Evolutionary conservation across 2,888 invertebrate genomes (phyloP), one percentile per base, ranked within the genome.

Genomic region (Thyatira batis): DNA sequence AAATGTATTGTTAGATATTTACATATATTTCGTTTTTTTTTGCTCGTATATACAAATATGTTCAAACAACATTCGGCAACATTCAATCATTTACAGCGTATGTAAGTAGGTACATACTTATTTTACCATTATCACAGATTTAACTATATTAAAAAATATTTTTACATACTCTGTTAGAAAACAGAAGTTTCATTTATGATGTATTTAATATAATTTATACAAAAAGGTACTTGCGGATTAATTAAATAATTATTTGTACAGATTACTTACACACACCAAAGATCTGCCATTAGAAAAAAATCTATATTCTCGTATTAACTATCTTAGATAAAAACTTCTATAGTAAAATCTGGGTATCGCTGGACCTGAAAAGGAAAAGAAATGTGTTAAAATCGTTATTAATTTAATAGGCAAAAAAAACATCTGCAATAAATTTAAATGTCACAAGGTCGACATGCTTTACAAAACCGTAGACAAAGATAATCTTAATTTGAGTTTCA

Each of bases 271-370:
- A 48, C 25, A 17, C 17, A 10, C 27, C 27, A n/a, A 11, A 9
- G 11, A 13, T 46, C 39, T 39, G 39, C 17, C 13, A 9, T 33
- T 33, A 4, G n/a, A 33, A 39, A 39, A 39, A 39, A 30, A 13
- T n/a, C 39, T 17, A 39, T 17, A 25, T 11, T 9, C 4, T 8
- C n/a, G 20, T 6, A 13, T 21, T 11, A 1, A 48, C 60, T 78
- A 75, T 69, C 74, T 69, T 59, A 66, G 59, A 61, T 75, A 80
- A 49, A 77, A 64, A 60, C 76, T 72, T 69, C 75, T 70, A 66
- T 77, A 77, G 67, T 67, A 76, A 61, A 71, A 78, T 53, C 79
- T 65, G n/a, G 80, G 75, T 60, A 73, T 57, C 21, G 73, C 75
- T 0, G 71, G 74, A 5, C 80, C 80, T 80, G 80, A 51, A 80